Conservation (phyloP, 2,797 vertebrate species). For the Enoplosus armatus region DNA sequence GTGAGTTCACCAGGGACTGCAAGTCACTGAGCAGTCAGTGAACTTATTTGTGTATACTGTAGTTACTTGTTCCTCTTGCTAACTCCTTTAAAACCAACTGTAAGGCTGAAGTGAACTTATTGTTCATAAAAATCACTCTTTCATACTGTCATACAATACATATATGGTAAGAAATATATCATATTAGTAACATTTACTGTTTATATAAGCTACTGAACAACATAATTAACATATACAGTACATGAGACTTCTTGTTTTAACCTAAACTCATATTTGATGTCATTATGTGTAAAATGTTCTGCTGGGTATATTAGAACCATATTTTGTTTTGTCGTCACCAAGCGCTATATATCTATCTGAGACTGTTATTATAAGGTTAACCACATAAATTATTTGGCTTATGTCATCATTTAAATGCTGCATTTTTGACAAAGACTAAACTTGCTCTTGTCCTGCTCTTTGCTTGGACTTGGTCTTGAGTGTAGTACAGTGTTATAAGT, state of each 20-base stretch:
- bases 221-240: background rate
- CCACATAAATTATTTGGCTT: background rate
- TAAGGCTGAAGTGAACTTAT: constrained; percentile 19
- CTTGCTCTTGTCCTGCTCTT: background rate
- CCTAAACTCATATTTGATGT: background rate
- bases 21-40: constrained; percentile 11
- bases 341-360: background rate
- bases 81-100: background rate
- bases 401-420: background rate
- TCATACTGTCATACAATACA: background rate
- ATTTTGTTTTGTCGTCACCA: background rate
- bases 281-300: background rate
- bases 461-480: background rate
- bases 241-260: background rate
- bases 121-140: background rate
- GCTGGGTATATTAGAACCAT: background rate
- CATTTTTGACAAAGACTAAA: background rate
- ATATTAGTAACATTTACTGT: background rate
- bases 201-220: background rate
- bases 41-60: background rate
- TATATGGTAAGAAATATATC: background rate
- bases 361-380: background rate
- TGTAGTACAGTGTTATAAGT: background rate
- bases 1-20: constrained; percentile 26
- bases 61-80: background rate